Evolutionary conservation across 1,140 invertebrate genomes (phyloP), one percentile per base, ranked within the genome.

Genomic region (Cepaea nemoralis): DNA sequence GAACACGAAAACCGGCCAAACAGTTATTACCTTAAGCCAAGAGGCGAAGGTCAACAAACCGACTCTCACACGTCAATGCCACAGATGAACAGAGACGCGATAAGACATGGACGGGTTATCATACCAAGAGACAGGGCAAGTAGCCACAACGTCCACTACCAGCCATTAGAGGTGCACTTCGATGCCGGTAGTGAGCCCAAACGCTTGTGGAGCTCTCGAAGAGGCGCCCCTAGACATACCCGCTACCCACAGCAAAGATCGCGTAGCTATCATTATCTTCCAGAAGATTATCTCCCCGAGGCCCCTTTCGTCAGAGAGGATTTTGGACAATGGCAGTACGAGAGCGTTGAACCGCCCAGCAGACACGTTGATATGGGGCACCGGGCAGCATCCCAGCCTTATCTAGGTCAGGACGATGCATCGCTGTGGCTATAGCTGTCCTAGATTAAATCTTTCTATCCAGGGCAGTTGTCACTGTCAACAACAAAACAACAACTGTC

Each of bases 311-410:
- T 19, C 45, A 59, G 5, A 48, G 35, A 16, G 37, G 73, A 75
- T 2, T 22, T 16, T 1, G 31, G 24, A 14, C 37, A 63, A 19
- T 24, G 75, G 19, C 1, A 39, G 1, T 71, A 71, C 19, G 69
- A 77, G 22, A 12, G 16, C 27, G 27, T 39, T 39, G 19, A 39
- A 37, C 48, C 63, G 1, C 35, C 45, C 1, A 14, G 73, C n/a
- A 1, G 42, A 2, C 12, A 27, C 2, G 5, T 27, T 5, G 59
- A 6, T 6, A 31, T 31, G 27, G 59, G 27, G 16, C 40, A 22
- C 16, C 59, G 63, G 35, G 77, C 77, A 1, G 24, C n/a, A 12
- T 79, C 77, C 0, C 77, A 79, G 35, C 77, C 77, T 31, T 79
- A 8, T 42, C 39, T 79, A 19, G 22, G 19, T n/a, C n/a, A 6